Evolutionary conservation across 2,113 vertebrate genomes (phyloP), one percentile per base, ranked within the genome.

Genomic region (Myrmophylax atrothorax): DNA sequence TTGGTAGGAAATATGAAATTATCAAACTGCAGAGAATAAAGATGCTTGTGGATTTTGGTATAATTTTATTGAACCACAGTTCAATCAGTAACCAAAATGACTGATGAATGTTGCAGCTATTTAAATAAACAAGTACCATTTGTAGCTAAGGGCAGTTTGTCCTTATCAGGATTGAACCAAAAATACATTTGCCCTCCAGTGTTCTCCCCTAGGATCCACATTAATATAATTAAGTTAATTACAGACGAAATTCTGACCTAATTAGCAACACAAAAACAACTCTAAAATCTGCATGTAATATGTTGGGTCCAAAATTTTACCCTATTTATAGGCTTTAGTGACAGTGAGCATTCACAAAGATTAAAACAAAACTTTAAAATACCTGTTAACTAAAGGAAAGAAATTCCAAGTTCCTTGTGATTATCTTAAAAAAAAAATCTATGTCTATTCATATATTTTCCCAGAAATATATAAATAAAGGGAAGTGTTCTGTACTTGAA

Each of bases 151-250:
- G 95, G 89, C 93, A 81, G 28, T 46, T 49, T 91, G 52, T 81
- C 86, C 64, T 89, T 68, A 89, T 28, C 64, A 68, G 31, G 24
- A 89, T 68, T 89, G 91, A 95, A 87, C 60, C 18, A 90, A 87
- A 95, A 94, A 82, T 72, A 86, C 12, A 72, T 93, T 84, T 95
- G 73, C 53, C 88, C 73, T 89, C 77, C 50, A 92, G 73, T 44
- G 53, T 17, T 83, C 35, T 86, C 17, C 28, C 23, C 19, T 19
- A 81, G 17, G 64, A 52, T 18, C n/a, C 3, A 2, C 23, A 29
- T 40, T 84, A 83, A 50, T 80, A 53, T 60, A 90, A 95, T 86
- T 90, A 82, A 91, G 12, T 63, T 29, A 77, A 73, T 31, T 75
- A 72, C 18, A 49, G 58, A 96, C 62, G 16, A 93, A 90, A 84